Evolutionary conservation across 2,888 invertebrate genomes (phyloP), one percentile per base, ranked within the genome.

Genomic region (Actias luna): DNA sequence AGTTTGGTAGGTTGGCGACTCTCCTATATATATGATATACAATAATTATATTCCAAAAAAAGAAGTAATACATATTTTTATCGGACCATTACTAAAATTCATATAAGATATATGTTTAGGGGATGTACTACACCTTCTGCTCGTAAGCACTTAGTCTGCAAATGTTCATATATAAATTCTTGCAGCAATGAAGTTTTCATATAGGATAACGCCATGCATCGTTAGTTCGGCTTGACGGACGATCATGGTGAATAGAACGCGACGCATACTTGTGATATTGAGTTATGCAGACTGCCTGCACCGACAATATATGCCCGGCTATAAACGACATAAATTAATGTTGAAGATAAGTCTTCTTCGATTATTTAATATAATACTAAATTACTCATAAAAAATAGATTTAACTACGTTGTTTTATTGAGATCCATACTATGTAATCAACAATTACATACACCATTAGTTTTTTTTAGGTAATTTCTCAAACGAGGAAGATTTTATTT

Each of bases 201-300:
- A 64, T 63, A 68, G 65, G 66, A 69, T 75, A 77, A 78, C 72
- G 75, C 71, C 68, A 68, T 65, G 67, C 69, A 67, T 79, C 76
- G 71, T 78, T 75, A 82, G 64, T 69, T 65, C 57, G 71, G 64
- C 69, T 65, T 58, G 70, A 70, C 71, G 52, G 50, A 70, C 70
- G 72, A 74, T 75, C 71, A 75, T 71, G 67, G 76, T 76, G 36
- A 76, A 76, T 73, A 77, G 71, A 46, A 46, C 46, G 71, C 67
- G 63, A 59, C 74, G 82, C 87, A 90, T 90, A 89, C 85, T 84
- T 89, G 77, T 78, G 85, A 78, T 89, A 91, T 90, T 89, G 87
- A 90, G 89, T 86, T 91, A 91, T 91, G 91, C 90, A 89, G 91
- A 87, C 89, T 66, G 60, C 64, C 59, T 60, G 71, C 76, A 67